A percentile compares a stretch with the other conserved stretches of the same genome.
phyloP scores from a whole-genome alignment of 2,888 invertebrate species.

The Octonoba sinensis region DNA sequence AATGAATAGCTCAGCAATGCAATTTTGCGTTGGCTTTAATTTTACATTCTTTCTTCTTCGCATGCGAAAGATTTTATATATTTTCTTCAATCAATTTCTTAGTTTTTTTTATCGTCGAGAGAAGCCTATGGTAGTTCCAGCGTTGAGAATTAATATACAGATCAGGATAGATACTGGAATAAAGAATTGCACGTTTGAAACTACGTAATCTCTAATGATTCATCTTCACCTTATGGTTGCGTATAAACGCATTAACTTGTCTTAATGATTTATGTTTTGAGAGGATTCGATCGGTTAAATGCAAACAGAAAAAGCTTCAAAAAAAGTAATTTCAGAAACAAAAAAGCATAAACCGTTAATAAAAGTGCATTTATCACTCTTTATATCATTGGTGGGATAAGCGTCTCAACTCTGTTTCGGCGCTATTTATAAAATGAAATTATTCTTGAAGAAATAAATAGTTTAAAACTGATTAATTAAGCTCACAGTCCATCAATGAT shows the following conservation, averaged over 20 bases:
- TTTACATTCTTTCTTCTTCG: constrained; percentile 9
- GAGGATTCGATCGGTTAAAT: no score
- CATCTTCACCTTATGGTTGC: constrained; percentile 31
- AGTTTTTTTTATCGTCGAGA: constrained; percentile 2
- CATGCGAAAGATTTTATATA: not conserved
- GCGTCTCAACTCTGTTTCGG: no score
- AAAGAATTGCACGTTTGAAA: constrained; percentile 5
- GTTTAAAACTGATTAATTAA: no score
- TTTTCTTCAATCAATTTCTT: not conserved
- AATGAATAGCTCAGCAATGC: constrained; percentile 39
- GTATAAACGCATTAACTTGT: constrained; percentile 50
- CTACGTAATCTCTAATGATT: constrained; percentile 40
- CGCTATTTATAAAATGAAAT: no score
- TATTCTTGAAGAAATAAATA: no score
- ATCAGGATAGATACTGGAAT: constrained; percentile 32
- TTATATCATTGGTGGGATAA: no score
- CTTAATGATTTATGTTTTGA: constrained; percentile 46
- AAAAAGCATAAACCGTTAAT: no score
- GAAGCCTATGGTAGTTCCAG: constrained; percentile 1
- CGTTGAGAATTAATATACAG: constrained; percentile 39
- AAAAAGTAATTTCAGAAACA: no score
- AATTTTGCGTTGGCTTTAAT: constrained; percentile 40
- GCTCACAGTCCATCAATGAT: no score
- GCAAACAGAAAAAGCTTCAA: no score
- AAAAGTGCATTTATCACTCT: no score